These are phyloP conservation scores for Gymnoscelis rufifasciata DNA, from an alignment of 2,888 invertebrate genomes.

Conservation along the genomic window DNA sequence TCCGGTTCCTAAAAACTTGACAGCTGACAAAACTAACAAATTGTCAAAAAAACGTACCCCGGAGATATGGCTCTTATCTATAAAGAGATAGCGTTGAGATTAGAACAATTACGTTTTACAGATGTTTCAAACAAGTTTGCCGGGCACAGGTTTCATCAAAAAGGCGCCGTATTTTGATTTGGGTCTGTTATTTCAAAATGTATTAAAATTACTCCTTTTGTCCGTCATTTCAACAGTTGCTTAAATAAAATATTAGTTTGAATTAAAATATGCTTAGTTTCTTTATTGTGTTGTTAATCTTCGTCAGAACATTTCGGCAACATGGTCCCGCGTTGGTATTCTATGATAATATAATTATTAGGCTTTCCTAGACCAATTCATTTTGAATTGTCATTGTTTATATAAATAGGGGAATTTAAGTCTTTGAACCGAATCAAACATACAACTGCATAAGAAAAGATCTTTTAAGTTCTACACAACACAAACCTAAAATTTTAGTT, in stretches of 20 bases:
- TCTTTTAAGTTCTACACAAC: no score
- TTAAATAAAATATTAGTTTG: not conserved
- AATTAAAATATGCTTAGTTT: no score
- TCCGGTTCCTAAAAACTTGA: constrained; percentile 61
- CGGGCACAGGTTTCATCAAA: constrained; percentile 38
- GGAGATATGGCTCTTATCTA: constrained; percentile 18
- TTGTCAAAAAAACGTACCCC: not conserved
- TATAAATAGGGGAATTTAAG: no score
- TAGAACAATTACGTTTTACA: constrained; percentile 14
- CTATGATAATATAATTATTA: no score
- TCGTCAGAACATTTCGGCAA: no score
- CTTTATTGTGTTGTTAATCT: no score
- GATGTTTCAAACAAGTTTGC: constrained; percentile 25
- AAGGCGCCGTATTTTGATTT: constrained; percentile 57
- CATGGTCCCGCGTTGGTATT: no score
- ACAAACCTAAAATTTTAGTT: no score
- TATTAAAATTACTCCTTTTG: constrained; percentile 31
- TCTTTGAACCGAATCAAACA: no score
- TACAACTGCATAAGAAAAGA: no score
- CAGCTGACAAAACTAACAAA: constrained; percentile 38
- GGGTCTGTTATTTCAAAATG: constrained; percentile 50
- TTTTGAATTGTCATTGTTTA: no score
- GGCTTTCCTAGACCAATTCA: no score
- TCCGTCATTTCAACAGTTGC: constrained; percentile 18
- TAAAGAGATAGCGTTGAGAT: constrained; percentile 15